Base-by-base conservation (phyloP, 2,113 vertebrate genomes). In the Percina caprodes region DNA sequence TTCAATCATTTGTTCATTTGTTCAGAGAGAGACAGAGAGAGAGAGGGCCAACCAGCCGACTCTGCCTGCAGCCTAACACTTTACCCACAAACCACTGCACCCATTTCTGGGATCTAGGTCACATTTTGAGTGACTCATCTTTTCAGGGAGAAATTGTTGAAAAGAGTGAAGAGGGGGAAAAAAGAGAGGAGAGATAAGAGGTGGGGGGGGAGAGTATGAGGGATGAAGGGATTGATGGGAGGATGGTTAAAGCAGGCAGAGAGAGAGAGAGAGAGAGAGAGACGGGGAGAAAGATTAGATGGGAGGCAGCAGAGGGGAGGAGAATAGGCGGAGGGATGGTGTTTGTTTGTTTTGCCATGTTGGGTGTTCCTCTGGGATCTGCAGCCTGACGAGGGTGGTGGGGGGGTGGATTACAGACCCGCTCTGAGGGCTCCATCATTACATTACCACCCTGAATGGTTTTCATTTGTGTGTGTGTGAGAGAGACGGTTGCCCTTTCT, bases 81-180 rank as follows among this genome's bases (percentile, higher is more conserved):
- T 89, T 85, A 91, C 85, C 92, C 93, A 87, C 73, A 90, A 91
- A 83, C 86, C 82, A 61, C 87, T 76, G 89, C 84, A 74, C 9
- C 72, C 67, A 81, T 83, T 88, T 80, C 86, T 83, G 82, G 74
- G 85, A 92, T 90, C 68, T 89, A 86, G 90, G 85, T 93, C 91
- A 92, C 61, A 85, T 86, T 88, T 84, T 83, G 30, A 74, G 85
- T 86, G 89, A 94, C 72, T 94, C 89, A 92, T 89, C 90, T 84
- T 91, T 88, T 86, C 61, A 81, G 87, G 87, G 54, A 1, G 6
- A 88, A 54, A 39, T 56, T 42, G 9, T 33, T 81, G 48, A 56
- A 30, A n/a, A 10, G 39, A 63, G 66, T n/a, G 30, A n/a, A 56
- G 58, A 30, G 16, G 49, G 23, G 21, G 48, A 15, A 23, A 30